These are phyloP conservation scores for Amblyjoppa proteus DNA, from an alignment of 2,888 invertebrate genomes.

Conservation along the genomic window DNA sequence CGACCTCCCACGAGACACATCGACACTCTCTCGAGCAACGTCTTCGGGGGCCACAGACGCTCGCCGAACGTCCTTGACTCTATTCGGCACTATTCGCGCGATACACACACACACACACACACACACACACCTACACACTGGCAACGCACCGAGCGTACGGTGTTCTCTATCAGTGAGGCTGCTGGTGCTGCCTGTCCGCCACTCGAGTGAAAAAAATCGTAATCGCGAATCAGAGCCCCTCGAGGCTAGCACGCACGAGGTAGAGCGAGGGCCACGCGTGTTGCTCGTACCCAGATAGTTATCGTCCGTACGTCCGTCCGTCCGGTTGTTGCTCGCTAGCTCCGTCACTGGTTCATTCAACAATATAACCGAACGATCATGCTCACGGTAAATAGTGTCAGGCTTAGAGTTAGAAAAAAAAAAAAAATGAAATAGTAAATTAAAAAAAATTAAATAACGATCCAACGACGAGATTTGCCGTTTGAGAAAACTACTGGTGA, in stretches of 20 bases:
- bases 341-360: constrained; percentile 21
- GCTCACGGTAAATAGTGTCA: constrained; percentile 77
- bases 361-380: constrained; percentile 70
- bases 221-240: constrained; percentile 63
- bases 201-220: constrained; percentile 51
- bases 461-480: background rate
- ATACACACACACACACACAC: constrained; percentile 17
- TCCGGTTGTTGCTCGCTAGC: constrained; percentile 35
- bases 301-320: constrained; percentile 38
- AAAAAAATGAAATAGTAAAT: background rate
- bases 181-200: constrained; percentile 1
- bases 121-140: background rate
- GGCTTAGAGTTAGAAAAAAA: constrained; percentile 20
- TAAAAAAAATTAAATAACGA: background rate
- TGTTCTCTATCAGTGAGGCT: constrained; percentile 40
- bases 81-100: constrained; percentile 24
- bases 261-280: constrained; percentile 60
- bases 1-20: constrained; percentile 32
- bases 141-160: background rate
- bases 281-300: constrained; percentile 46
- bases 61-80: constrained; percentile 48
- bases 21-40: constrained; percentile 19
- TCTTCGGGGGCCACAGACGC: background rate
- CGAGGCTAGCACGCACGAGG: constrained; percentile 64
- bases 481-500: background rate